phyloP scores from a whole-genome alignment of 1,140 invertebrate species.

The Saccostrea glomerata region DNA sequence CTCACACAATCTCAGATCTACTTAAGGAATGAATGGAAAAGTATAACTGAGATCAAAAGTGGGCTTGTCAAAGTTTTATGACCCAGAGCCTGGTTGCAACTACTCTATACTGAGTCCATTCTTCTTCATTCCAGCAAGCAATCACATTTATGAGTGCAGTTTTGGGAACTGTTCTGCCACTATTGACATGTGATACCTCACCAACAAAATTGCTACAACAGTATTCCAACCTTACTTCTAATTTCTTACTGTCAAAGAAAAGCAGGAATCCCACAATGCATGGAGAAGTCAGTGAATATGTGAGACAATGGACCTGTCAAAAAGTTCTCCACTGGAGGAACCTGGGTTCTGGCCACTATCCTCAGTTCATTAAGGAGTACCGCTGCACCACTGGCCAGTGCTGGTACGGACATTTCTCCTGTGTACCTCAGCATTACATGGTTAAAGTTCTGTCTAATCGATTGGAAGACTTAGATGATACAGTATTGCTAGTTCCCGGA shows the following conservation, averaged over 20 bases:
- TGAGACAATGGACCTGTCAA: background rate
- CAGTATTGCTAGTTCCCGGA: background rate
- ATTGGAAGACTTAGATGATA: background rate
- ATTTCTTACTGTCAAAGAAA: background rate
- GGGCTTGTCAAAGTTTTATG: no score
- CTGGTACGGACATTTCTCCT: conserved; percentile 27
- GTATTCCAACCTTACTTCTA: background rate
- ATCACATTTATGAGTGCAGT: background rate
- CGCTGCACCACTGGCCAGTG: conserved; percentile 2
- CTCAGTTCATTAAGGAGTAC: background rate
- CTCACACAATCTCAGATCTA: no score
- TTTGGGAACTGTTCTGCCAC: background rate
- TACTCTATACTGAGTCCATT: background rate
- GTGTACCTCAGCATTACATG: conserved; percentile 3
- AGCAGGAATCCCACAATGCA: background rate
- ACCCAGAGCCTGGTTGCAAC: no score
- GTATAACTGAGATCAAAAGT: no score
- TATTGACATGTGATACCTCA: background rate
- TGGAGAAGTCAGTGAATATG: background rate
- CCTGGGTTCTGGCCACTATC: conserved; percentile 10
- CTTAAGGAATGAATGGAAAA: no score
- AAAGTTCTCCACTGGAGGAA: background rate
- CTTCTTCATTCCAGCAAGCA: background rate
- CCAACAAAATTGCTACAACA: background rate
- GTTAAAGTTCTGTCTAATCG: background rate